Evolutionary conservation across 2,888 invertebrate genomes (phyloP), one percentile per base, ranked within the genome.

Genomic region (Nephrotoma guestfalica): DNA sequence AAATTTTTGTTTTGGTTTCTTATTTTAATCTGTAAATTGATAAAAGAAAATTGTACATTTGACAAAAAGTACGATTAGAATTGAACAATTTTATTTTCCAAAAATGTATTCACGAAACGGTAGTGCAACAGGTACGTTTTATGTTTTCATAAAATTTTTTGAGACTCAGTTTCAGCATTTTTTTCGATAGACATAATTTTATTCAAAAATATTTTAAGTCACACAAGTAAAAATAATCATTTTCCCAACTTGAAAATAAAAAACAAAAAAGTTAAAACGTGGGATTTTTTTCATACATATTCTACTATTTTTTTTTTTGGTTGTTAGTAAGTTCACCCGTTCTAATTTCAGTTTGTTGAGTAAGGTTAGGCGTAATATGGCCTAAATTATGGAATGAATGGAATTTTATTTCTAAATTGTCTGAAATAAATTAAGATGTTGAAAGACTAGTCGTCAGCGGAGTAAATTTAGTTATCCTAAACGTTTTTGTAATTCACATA

Each of bases 81-180:
- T 13, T 13, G 47, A 47, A 5, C 4, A 5, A 13, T 47, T 47
- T 47, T 47, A 13, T 47, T 47, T 47, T 47, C 0, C 13, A 47
- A 47, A 6, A 51, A 51, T 15, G 51, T 51, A 51, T 51, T 51
- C 15, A n/a, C 15, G 15, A 57, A 57, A 85, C 11, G 45, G 18
- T 86, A 47, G 47, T 86, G 86, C 86, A 86, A 86, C 86, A 86
- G 86, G 86, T 86, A 86, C 42, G 85, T 85, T 18, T 4, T 42
- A 85, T 85, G n/a, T 85, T 85, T 85, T 85, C 15, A 85, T 42
- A 42, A 13, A 42, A 85, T 6, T 5, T 41, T 13, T 43, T 30
- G 13, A 57, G 18, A 15, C 15, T 43, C 2, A 85, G 5, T 43
- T 43, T 85, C 9, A 85, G 42, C 57, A 9, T 18, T 85, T 85